Conservation (phyloP, 2,113 vertebrate species). For the Albula glossodonta region DNA sequence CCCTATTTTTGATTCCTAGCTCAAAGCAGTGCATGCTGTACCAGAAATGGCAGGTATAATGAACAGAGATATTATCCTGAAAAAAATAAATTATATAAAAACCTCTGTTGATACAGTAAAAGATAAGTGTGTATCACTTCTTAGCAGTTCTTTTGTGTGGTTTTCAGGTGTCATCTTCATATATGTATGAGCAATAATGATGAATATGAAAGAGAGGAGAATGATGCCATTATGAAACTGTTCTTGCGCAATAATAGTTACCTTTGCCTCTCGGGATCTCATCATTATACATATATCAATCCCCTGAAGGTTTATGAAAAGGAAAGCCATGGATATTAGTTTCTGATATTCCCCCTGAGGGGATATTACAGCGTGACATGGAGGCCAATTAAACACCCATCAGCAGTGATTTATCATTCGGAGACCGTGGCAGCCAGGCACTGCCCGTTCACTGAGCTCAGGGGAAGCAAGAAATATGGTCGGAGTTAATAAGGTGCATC, state of each 20-base stretch:
- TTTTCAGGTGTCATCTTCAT: background rate
- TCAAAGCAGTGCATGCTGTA: background rate
- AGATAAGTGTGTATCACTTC: background rate
- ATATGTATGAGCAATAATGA: background rate
- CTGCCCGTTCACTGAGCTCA: background rate
- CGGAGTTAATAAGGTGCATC: constrained; percentile 47
- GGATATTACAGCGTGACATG: constrained; percentile 35
- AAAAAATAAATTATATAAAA: background rate
- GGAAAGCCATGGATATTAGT: constrained; percentile 29
- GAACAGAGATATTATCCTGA: background rate
- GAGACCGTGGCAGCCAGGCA: constrained; percentile 30
- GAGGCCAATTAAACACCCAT: constrained; percentile 46
- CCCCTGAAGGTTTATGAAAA: constrained; percentile 16
- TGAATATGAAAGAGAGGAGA: background rate
- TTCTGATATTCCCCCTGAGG: constrained; percentile 33
- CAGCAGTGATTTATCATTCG: constrained; percentile 48
- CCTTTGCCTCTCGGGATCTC: background rate
- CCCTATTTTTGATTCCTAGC: background rate
- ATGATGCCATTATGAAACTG: background rate
- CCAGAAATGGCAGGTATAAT: background rate
- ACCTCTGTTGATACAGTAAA: background rate
- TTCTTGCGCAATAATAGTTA: background rate
- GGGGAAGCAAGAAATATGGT: constrained; percentile 38
- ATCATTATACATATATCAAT: constrained; percentile 3
- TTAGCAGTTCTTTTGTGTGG: background rate